phyloP scores from a whole-genome alignment of 2,113 vertebrate genomes.

The Macquaria ambigua region DNA sequence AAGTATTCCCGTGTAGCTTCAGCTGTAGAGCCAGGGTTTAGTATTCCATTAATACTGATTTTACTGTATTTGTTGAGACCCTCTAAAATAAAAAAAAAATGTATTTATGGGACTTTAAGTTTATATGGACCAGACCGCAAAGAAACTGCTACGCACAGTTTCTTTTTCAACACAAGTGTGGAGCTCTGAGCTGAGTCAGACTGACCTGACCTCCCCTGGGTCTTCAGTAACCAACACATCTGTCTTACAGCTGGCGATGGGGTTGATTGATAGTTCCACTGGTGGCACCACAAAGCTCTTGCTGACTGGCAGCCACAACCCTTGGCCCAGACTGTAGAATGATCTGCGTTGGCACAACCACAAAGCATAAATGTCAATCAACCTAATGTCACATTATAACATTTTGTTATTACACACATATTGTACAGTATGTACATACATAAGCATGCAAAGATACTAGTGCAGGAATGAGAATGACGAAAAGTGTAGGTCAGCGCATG shows the following conservation, averaged over 20 bases:
- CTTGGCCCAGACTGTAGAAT: slow-evolving; percentile 97
- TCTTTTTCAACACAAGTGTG: background rate
- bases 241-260: slow-evolving; percentile 98
- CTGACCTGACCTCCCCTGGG: slow-evolving; percentile 97
- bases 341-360: slow-evolving; percentile 87
- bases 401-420: background rate
- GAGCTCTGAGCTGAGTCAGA: slow-evolving; percentile 43
- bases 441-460: background rate
- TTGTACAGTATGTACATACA: background rate
- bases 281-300: slow-evolving; percentile 99
- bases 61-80: background rate
- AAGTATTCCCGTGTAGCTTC: background rate
- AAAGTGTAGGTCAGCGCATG: background rate
- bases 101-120: background rate
- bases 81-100: background rate
- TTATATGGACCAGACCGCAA: background rate
- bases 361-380: slow-evolving; percentile 45
- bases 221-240: slow-evolving; percentile 97
- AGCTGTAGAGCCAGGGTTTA: background rate
- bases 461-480: background rate
- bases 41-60: background rate
- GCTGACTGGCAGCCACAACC: slow-evolving; percentile 98
- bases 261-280: slow-evolving; percentile 97
- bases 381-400: slow-evolving; percentile 3
- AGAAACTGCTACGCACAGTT: background rate